phyloP scores from a whole-genome alignment of 2,113 vertebrate genomes.

The Aldabrachelys gigantea region DNA sequence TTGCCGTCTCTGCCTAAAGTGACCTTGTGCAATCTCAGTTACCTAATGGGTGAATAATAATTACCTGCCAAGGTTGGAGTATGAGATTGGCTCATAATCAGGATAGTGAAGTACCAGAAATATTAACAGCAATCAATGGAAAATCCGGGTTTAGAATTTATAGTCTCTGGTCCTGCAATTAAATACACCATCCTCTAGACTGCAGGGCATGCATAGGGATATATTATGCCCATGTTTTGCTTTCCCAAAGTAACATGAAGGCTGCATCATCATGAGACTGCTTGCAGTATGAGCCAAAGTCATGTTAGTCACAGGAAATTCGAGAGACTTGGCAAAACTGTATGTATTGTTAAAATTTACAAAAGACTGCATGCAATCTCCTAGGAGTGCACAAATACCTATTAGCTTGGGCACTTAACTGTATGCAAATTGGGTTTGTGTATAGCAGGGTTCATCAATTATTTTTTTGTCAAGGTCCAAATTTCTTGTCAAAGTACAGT shows the following conservation, averaged over 20 bases:
- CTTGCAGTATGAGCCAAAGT: background rate
- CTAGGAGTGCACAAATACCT: background rate
- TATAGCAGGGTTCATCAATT: too few relatives aligned
- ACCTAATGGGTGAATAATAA: background rate
- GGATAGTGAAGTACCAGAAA: background rate
- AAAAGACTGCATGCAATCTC: background rate
- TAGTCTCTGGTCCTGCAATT: background rate
- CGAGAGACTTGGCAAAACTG: background rate
- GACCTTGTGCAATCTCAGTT: background rate
- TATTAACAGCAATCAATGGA: background rate
- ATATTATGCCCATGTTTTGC: background rate
- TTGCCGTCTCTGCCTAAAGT: constrained; percentile 3
- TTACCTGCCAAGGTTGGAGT: background rate
- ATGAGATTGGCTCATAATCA: background rate
- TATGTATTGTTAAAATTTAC: background rate
- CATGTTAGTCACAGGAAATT: background rate
- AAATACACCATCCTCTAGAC: background rate
- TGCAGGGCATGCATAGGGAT: constrained; percentile 18
- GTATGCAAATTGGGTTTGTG: background rate
- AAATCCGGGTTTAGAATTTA: background rate
- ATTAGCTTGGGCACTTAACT: background rate
- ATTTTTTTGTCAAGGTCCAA: too few relatives aligned
- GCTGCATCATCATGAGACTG: background rate
- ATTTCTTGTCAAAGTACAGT: too few relatives aligned
- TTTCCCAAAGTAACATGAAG: background rate